Conservation (phyloP, 1,140 invertebrate species). For the Pararge aegeria region DNA sequence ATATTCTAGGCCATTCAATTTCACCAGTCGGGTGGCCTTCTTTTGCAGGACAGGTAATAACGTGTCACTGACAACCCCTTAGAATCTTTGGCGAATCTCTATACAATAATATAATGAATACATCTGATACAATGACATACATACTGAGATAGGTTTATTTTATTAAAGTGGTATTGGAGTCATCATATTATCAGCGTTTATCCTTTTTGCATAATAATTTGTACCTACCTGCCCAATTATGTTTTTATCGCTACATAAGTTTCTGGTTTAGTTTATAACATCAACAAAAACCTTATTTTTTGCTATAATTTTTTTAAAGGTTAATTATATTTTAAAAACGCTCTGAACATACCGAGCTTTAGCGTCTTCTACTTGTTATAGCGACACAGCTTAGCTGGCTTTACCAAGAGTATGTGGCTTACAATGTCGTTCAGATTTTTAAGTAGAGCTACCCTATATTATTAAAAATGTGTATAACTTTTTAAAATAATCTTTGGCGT, state of each 20-base stretch:
- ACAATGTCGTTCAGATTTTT: conserved; percentile 9
- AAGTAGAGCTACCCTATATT: conserved; percentile 4
- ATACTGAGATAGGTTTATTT: too few relatives aligned
- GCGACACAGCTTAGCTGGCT: conserved; percentile 20
- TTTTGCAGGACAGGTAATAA: too few relatives aligned
- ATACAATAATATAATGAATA: too few relatives aligned
- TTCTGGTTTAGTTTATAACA: not conserved
- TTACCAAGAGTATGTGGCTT: conserved; percentile 15
- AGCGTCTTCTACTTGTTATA: conserved; percentile 7
- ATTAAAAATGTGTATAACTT: conserved; percentile 14
- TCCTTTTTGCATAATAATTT: too few relatives aligned
- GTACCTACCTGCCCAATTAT: too few relatives aligned
- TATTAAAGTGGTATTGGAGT: too few relatives aligned
- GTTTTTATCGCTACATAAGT: not conserved
- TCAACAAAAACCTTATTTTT: not conserved
- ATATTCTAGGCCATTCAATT: too few relatives aligned
- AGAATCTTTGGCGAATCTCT: too few relatives aligned
- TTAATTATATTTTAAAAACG: not conserved
- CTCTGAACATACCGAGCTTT: not conserved
- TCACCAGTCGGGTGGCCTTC: too few relatives aligned
- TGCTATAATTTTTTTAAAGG: not conserved
- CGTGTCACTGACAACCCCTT: too few relatives aligned
- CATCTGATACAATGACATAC: too few relatives aligned
- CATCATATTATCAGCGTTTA: too few relatives aligned
- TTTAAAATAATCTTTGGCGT: conserved; percentile 16